phyloP scores from a whole-genome alignment of 1,140 invertebrate species.

The Bombus consobrinus region DNA sequence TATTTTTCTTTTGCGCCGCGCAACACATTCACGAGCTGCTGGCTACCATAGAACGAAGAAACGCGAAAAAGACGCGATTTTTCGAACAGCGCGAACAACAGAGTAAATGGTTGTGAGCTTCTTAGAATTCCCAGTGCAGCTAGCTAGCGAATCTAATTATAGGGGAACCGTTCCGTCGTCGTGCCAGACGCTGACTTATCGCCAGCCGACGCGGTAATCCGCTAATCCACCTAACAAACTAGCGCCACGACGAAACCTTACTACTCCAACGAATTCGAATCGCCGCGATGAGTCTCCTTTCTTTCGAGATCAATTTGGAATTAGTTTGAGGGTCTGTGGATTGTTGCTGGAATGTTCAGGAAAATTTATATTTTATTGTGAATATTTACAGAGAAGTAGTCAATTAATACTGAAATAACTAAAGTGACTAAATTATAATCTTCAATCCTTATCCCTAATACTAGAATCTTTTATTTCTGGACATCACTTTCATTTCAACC shows the following conservation, averaged over 20 bases:
- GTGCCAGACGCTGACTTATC: conserved; percentile 55
- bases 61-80: neutral
- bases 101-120: neutral
- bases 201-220: conserved; percentile 63
- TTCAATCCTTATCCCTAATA: no score
- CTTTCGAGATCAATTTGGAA: neutral
- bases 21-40: neutral
- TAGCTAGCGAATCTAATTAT: conserved; percentile 60
- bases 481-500: no score
- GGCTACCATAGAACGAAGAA: neutral
- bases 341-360: neutral
- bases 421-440: no score
- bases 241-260: neutral
- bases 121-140: conserved; percentile 19
- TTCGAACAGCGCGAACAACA: neutral
- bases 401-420: no score
- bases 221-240: conserved; percentile 60
- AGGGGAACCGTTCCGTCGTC: neutral
- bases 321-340: conserved; percentile 67
- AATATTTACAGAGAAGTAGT: no score
- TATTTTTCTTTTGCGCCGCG: neutral
- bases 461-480: no score
- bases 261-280: conserved; percentile 2
- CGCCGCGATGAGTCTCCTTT: conserved; percentile 38
- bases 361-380: neutral